Base-by-base conservation (phyloP, 2,888 invertebrate genomes). In the Steinernema hermaphroditum region DNA sequence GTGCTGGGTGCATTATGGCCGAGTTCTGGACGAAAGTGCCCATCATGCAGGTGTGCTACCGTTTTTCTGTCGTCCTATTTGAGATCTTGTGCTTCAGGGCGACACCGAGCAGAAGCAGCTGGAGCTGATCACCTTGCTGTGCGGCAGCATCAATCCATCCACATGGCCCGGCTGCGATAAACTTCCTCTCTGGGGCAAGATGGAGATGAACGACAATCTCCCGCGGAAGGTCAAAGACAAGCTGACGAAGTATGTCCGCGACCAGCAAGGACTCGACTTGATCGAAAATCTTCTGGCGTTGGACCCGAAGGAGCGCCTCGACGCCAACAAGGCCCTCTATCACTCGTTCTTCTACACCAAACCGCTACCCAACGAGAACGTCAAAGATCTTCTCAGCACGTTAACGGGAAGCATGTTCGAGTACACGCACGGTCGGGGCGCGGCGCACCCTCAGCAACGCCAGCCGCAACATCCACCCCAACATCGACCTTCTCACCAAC, bases 331-430 rank as follows among this genome's bases (percentile, higher is more conserved):
- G 32, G 81, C 81, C 1, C 87, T 98, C 0, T 94, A 96, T 89
- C 96, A 98, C 86, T 94, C 96, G 87, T 98, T 97, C 89, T 98
- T 98, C 89, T 98, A 95, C 94, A 93, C 93, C 4, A 94, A 96
- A 87, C 97, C 98, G 0, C 93, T 94, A 92, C 96, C 96, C 0
- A 77, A 78, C 24, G 88, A 88, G 9, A 88, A 88, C 72, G 82
- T 89, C 68, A 83, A 81, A 16, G 84, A 85, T 68, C 75, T 82
- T 41, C 80, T 82, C 14, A 12, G 24, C 69, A 46, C 69, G 2
- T 22, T 44, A 6, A 37, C 69, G 8, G 74, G 57, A 9, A 80
- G 80, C 12, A 75, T 82, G 72, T 84, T 83, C 79, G 84, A 84
- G 74, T 84, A 77, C 75, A 84, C 84, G n/a, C 80, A 37, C 12